Percentiles rank a stretch among this genome's conserved stretches.
phyloP scores from a whole-genome alignment of 2,888 invertebrate genomes.

The Drosophila rubida region DNA sequence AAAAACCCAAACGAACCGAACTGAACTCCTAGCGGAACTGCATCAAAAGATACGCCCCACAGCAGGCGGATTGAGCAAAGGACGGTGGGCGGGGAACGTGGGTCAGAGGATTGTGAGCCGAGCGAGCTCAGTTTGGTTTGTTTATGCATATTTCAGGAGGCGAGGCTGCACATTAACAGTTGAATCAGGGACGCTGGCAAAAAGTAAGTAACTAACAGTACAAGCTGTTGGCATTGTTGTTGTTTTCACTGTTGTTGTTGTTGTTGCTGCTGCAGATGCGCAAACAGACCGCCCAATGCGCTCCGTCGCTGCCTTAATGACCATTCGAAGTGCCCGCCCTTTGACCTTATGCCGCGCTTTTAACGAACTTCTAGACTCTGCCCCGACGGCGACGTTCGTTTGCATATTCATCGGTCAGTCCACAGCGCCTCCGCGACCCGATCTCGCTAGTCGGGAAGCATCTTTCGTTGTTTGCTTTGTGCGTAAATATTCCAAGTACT shows the following conservation, averaged over 20 bases:
- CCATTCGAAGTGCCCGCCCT: slow-evolving; percentile 48
- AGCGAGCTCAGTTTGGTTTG: slow-evolving; percentile 63
- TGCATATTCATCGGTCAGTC: slow-evolving; percentile 74
- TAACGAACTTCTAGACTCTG: slow-evolving; percentile 55
- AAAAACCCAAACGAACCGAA: slow-evolving; percentile 9
- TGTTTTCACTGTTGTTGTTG: slow-evolving; percentile 4
- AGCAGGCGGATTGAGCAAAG: no score
- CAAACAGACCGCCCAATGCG: slow-evolving; percentile 1
- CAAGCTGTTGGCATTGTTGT: slow-evolving; percentile 37
- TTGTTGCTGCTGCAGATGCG: slow-evolving; percentile 5
- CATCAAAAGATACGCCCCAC: slow-evolving; percentile 36
- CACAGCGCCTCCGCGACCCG: background rate
- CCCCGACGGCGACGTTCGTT: slow-evolving; percentile 39
- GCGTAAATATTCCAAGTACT: slow-evolving; percentile 69
- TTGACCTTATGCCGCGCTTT: slow-evolving; percentile 62
- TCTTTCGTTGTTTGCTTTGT: slow-evolving; percentile 46
- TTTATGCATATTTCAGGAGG: slow-evolving; percentile 69
- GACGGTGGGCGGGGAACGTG: no score
- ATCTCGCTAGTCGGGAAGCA: background rate
- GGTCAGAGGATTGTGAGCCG: background rate
- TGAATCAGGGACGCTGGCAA: slow-evolving; percentile 6
- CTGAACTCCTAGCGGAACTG: slow-evolving; percentile 28
- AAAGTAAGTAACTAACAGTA: slow-evolving; percentile 26
- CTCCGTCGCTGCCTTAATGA: slow-evolving; percentile 61
- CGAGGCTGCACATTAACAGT: slow-evolving; percentile 52